These are phyloP conservation scores for Dryobates pubescens DNA, from an alignment of 2,797 vertebrate genomes.

Conservation along the genomic window DNA sequence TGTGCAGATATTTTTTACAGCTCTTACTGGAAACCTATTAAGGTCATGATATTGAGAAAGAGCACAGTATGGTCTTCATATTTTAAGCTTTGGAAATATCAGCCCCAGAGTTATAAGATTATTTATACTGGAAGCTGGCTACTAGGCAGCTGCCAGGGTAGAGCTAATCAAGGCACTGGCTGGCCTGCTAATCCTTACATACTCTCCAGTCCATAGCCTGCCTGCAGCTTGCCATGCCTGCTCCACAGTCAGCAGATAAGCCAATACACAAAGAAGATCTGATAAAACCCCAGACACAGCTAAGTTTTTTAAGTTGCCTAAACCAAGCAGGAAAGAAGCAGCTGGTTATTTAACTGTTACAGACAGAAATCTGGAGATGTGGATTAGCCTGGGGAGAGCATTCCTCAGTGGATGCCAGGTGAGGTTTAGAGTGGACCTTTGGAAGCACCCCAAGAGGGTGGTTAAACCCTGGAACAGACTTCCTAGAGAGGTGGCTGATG, in stretches of 20 bases:
- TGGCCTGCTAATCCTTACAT: constrained; percentile 26
- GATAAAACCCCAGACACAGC: neutral
- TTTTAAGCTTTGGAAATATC: constrained; percentile 64
- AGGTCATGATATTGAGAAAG: constrained; percentile 63
- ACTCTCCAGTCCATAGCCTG: neutral
- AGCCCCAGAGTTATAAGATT: constrained; percentile 17
- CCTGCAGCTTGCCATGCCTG: neutral
- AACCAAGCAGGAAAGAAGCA: neutral
- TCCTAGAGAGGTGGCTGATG: too few relatives aligned
- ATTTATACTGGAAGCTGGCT: constrained; percentile 64
- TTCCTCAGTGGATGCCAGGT: too few relatives aligned
- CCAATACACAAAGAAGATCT: neutral
- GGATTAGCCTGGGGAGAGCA: neutral
- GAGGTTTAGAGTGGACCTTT: too few relatives aligned
- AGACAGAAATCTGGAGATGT: neutral
- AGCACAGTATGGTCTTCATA: constrained; percentile 63
- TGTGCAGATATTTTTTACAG: constrained; percentile 7
- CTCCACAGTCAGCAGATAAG: neutral
- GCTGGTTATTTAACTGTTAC: neutral
- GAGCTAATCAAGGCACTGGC: constrained; percentile 21
- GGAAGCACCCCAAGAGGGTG: too few relatives aligned
- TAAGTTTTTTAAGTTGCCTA: neutral
- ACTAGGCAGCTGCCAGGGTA: constrained; percentile 44
- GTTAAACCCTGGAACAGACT: too few relatives aligned
- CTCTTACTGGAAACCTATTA: constrained; percentile 68